Evolutionary conservation across 2,797 vertebrate genomes (phyloP).

Genomic region (Benthosema pterotum): DNA sequence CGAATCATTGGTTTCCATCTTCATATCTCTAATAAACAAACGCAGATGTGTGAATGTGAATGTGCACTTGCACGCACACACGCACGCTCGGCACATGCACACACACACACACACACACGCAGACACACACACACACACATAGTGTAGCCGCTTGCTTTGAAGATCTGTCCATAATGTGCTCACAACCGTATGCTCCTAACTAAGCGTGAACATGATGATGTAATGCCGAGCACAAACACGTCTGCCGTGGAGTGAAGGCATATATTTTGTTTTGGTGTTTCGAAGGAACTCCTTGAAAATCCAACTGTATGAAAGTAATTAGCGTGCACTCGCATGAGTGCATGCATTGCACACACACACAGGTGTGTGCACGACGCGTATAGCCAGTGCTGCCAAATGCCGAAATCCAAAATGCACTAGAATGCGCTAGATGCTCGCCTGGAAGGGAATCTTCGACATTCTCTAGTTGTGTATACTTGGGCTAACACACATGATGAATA

Average conservation of each 20-base stretch:
- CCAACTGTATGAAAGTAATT: constrained; percentile 10
- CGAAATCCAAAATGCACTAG: too few species aligned
- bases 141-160: constrained; percentile 4
- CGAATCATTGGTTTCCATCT: too few species aligned
- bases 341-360: background rate
- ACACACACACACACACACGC: background rate
- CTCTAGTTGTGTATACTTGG: too few species aligned
- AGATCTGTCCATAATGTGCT: background rate
- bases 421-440: too few species aligned
- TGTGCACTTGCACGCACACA: too few species aligned
- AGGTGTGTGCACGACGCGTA: too few species aligned
- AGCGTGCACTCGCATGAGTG: background rate
- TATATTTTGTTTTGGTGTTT: constrained; percentile 6
- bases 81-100: too few species aligned
- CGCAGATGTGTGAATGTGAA: too few species aligned
- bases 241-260: background rate
- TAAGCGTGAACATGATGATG: constrained; percentile 16
- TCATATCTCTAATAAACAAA: too few species aligned
- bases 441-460: too few species aligned
- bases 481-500: too few species aligned
- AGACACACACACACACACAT: background rate
- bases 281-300: constrained; percentile 1
- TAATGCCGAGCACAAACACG: constrained; percentile 6
- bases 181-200: constrained; percentile 10
- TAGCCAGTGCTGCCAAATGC: too few species aligned